Conservation (phyloP, 2,113 vertebrate genomes). For the Noturus placidus region DNA sequence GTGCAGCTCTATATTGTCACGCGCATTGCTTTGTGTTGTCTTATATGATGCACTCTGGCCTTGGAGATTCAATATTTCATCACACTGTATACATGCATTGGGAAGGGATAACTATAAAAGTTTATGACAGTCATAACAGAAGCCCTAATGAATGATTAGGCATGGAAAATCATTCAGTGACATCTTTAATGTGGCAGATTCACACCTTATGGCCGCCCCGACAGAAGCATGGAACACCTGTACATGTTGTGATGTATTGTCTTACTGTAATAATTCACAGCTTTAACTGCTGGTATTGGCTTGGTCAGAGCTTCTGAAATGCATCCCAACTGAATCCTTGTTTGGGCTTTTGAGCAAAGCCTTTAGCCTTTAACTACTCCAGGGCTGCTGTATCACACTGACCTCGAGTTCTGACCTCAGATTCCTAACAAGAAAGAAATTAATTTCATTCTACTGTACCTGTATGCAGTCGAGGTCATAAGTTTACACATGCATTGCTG, state of each 20-base stretch:
- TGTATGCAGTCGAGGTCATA: background rate
- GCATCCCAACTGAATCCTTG: background rate
- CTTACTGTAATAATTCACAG: background rate
- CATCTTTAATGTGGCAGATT: background rate
- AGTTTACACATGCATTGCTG: too few species aligned
- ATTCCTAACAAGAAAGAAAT: background rate
- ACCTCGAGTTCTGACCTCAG: background rate
- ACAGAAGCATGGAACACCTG: background rate
- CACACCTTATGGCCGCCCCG: background rate
- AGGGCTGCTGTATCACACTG: background rate
- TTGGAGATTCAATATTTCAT: background rate
- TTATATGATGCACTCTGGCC: background rate
- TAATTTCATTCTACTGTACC: background rate
- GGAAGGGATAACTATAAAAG: background rate
- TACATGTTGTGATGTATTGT: background rate
- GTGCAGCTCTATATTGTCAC: background rate
- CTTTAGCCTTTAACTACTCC: background rate
- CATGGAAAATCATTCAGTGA: background rate
- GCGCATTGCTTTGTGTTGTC: background rate
- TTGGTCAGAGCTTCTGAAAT: background rate
- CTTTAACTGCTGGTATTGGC: background rate
- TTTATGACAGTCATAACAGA: background rate
- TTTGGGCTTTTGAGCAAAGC: background rate
- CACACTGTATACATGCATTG: background rate
- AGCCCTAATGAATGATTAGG: background rate